Evolutionary conservation across 2,113 vertebrate genomes (phyloP).

Genomic region (Scomber colias): DNA sequence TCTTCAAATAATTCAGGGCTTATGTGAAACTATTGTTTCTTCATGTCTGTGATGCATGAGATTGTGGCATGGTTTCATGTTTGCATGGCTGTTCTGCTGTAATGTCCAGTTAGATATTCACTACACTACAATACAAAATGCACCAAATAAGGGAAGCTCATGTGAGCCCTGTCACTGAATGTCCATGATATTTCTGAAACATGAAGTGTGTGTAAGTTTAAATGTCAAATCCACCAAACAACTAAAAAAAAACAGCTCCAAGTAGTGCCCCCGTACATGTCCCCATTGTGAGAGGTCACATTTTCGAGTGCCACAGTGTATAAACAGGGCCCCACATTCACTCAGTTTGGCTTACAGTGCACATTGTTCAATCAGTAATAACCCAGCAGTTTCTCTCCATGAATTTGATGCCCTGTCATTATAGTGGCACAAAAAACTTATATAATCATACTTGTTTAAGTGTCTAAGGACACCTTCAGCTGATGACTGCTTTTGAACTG

Average conservation of each 20-base stretch:
- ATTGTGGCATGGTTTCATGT: conserved; percentile 71
- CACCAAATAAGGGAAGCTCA: conserved; percentile 30
- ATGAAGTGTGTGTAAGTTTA: not conserved
- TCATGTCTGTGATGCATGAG: conserved; percentile 70
- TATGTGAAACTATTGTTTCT: not conserved
- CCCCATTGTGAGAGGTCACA: not conserved
- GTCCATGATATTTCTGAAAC: not conserved
- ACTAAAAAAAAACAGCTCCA: not conserved
- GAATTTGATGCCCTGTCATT: not conserved
- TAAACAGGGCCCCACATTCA: conserved; percentile 46
- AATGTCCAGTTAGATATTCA: conserved; percentile 28
- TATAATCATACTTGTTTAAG: not conserved
- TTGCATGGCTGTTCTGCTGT: conserved; percentile 73
- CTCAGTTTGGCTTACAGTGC: conserved; percentile 25
- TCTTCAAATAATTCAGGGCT: not conserved
- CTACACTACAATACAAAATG: conserved; percentile 2
- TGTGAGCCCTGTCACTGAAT: conserved; percentile 8
- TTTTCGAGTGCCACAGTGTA: not conserved
- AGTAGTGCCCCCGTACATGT: not conserved
- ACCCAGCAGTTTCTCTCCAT: conserved; percentile 18
- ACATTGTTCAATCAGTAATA: conserved; percentile 52
- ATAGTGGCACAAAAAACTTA: conserved; percentile 16
- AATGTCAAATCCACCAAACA: not conserved
- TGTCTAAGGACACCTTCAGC: conserved; percentile 18
- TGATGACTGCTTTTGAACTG: not conserved